Conservation (phyloP, 37 sponge, comb jelly and placozoan species). For the Chondrosia reniformis region DNA sequence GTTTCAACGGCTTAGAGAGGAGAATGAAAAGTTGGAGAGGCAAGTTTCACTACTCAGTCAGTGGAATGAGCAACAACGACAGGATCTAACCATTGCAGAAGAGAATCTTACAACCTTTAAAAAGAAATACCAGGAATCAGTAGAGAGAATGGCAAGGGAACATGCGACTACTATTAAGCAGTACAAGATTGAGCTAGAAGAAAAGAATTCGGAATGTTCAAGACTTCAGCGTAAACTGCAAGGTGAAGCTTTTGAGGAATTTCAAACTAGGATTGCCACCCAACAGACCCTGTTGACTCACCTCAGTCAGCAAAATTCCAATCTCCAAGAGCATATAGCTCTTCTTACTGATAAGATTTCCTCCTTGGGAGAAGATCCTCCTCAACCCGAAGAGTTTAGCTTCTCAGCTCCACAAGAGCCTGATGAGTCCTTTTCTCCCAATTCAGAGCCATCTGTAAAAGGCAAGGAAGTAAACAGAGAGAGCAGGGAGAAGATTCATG, state of each 20-base stretch:
- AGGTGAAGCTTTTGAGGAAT: slow-evolving; percentile 42
- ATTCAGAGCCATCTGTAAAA: neutral
- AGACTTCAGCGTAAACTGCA: neutral
- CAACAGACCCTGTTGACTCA: slow-evolving; percentile 49
- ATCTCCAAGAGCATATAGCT: slow-evolving; percentile 43
- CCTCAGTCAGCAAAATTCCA: slow-evolving; percentile 59
- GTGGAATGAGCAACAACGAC: slow-evolving; percentile 72
- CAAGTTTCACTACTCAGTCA: slow-evolving; percentile 69
- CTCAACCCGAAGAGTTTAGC: neutral
- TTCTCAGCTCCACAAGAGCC: neutral
- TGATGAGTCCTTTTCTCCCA: neutral
- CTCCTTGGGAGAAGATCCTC: neutral
- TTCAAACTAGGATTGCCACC: slow-evolving; percentile 43
- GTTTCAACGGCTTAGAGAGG: slow-evolving; percentile 36
- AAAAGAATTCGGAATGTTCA: slow-evolving; percentile 47
- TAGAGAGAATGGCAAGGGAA: slow-evolving; percentile 28
- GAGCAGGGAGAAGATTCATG: neutral
- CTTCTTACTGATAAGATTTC: neutral
- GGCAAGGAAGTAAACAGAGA: no score
- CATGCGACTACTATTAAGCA: slow-evolving; percentile 22
- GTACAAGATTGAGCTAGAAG: slow-evolving; percentile 43
- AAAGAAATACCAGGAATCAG: slow-evolving; percentile 17
- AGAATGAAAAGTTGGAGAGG: slow-evolving; percentile 58
- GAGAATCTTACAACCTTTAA: neutral
- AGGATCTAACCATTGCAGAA: slow-evolving; percentile 43